Evolutionary conservation across 2,888 invertebrate species (phyloP), one percentile per base, ranked within the genome.

Genomic region (Hydroisotoma schaefferi): DNA sequence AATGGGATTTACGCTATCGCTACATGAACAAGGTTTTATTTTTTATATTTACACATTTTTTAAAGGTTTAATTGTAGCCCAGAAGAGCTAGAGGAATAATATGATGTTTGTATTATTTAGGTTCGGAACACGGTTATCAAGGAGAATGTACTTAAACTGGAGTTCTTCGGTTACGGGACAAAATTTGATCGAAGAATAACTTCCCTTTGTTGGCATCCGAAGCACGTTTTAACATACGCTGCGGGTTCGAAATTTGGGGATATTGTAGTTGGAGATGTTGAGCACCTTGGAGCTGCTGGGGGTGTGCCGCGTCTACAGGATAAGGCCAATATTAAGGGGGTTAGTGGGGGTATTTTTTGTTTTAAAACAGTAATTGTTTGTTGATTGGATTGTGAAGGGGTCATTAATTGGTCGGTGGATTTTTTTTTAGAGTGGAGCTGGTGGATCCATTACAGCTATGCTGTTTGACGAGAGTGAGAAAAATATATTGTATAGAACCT

Each of bases 211-310:
- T 71, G 71, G 71, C 69, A 69, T 47, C 59, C 61, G 12, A 55
- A 48, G 18, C 37, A 57, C 38, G 68, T 68, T 2, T 65, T 61
- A 29, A 22, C 55, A 1, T 23, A 65, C 6, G 68, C 62, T 1
- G 62, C 58, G 33, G 69, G 61, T 8, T 61, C 59, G 10, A 71
- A 71, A 56, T 61, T 59, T 43, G 71, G 71, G 1, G 67, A 67
- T 37, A 63, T 67, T 38, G 38, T 57, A 23, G 8, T 63, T 23
- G 57, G 61, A 2, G 33, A 52, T 18, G 62, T 61, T 15, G 33
- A 47, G 15, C 25, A 15, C 2, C 37, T 28, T 20, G 33, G 44
- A n/a, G 23, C 5, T 25, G 51, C 20, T 6, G 20, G n/a, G 26
- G 37, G 43, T 27, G 28, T 48, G 25, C 12, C 58, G 40, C 43